Evolutionary conservation across 35 echinoderm and acorn worm species (phyloP).

Genomic region (Hemicentrotus pulcherrimus): DNA sequence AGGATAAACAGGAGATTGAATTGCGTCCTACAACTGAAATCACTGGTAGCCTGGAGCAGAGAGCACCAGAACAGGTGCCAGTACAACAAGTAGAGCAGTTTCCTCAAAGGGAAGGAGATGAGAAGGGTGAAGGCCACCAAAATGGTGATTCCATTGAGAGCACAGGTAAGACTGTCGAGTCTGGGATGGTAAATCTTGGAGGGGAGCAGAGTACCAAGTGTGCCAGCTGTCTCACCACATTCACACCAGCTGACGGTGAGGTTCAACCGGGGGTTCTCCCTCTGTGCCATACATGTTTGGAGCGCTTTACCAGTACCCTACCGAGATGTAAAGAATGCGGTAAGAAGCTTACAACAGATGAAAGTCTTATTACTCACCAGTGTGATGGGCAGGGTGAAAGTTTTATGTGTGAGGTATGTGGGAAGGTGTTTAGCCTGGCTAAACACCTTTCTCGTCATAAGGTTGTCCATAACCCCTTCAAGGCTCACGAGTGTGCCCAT

Average conservation of each 20-base stretch:
- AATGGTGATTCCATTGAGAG: not conserved
- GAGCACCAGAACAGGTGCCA: not conserved
- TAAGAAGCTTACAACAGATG: constrained; percentile 47
- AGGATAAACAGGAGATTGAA: not conserved
- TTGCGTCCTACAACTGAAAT: not conserved
- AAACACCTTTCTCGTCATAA: constrained; percentile 45
- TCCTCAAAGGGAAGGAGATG: not conserved
- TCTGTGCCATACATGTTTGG: not conserved
- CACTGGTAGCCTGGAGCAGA: not conserved
- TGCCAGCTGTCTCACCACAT: not conserved
- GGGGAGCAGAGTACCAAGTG: not conserved
- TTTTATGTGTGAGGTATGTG: constrained; percentile 47
- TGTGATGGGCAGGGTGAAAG: constrained; percentile 29
- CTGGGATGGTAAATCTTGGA: not conserved
- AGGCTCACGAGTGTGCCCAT: constrained; percentile 36
- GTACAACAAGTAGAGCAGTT: not conserved
- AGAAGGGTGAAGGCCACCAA: not conserved
- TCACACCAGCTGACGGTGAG: not conserved
- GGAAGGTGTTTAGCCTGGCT: constrained; percentile 40
- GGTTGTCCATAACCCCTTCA: constrained; percentile 26
- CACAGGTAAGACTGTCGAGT: constrained; percentile 7
- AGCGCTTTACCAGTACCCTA: constrained; percentile 34
- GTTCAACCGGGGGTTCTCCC: constrained; percentile 16
- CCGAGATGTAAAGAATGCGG: constrained; percentile 40
- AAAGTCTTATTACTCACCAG: constrained; percentile 28